Conservation (phyloP, 2,113 vertebrate species). For the Leptosomus discolor region DNA sequence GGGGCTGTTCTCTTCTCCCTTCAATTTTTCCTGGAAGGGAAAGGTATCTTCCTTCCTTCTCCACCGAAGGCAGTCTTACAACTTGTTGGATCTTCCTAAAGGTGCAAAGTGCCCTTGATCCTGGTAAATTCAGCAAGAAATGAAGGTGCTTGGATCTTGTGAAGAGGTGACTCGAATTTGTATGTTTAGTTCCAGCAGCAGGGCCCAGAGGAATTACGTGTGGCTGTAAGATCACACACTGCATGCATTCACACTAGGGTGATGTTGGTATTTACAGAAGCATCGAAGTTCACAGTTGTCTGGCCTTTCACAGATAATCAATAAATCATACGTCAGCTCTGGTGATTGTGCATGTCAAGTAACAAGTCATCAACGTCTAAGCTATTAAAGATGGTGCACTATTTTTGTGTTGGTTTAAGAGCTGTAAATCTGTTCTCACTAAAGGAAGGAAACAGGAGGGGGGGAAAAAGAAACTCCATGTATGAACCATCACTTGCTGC, state of each 20-base stretch:
- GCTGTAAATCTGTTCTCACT: background rate
- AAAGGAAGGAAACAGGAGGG: background rate
- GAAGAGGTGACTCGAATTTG: background rate
- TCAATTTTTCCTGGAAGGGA: background rate
- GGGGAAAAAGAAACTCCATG: background rate
- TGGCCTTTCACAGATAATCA: slow-evolving; percentile 15
- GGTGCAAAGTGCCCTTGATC: background rate
- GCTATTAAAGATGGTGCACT: background rate
- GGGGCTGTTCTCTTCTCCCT: background rate
- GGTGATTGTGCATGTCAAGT: slow-evolving; percentile 8
- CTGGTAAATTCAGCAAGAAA: background rate
- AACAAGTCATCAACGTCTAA: background rate
- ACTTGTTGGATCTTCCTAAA: background rate
- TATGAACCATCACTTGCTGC: background rate
- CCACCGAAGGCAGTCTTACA: background rate
- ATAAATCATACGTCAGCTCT: background rate
- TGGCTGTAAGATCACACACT: background rate
- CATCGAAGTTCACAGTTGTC: background rate
- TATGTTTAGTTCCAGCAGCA: background rate
- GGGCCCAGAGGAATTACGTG: background rate
- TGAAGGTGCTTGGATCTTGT: background rate
- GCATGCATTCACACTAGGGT: background rate
- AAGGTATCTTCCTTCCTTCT: background rate
- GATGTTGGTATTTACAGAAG: slow-evolving; percentile 11
- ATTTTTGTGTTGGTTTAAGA: background rate